A percentile compares a stretch with the other conserved stretches of the same genome.
Evolutionary conservation across 1,140 invertebrate species (phyloP).

Genomic region (Drosophila paulistorum): DNA sequence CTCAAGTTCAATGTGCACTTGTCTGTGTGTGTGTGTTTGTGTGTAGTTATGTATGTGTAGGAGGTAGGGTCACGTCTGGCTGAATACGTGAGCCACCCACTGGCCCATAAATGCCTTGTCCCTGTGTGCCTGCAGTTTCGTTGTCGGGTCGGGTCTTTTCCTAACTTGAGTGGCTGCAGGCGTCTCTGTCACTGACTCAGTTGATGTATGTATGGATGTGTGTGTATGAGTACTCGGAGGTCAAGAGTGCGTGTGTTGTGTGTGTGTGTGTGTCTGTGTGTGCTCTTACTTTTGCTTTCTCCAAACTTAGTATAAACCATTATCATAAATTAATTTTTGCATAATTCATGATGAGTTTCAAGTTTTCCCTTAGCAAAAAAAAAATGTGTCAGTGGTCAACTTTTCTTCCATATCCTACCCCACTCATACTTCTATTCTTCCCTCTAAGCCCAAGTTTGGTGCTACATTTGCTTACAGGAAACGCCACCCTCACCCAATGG

Average conservation of each 20-base stretch:
- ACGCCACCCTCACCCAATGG: constrained; percentile 32
- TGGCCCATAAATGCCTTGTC: constrained; percentile 49
- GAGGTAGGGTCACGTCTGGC: background rate
- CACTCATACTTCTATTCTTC: background rate
- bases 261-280: constrained; percentile 21
- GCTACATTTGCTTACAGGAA: constrained; percentile 50
- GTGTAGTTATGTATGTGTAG: background rate
- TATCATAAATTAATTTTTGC: constrained; percentile 60
- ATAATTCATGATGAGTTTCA: constrained; percentile 45
- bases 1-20: constrained; percentile 78
- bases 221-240: constrained; percentile 17
- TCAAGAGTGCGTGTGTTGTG: constrained; percentile 28
- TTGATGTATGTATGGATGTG: constrained; percentile 30
- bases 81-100: constrained; percentile 50
- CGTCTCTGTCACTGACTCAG: constrained; percentile 41
- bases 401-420: constrained; percentile 20
- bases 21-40: constrained; percentile 4
- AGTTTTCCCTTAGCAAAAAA: background rate
- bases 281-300: constrained; percentile 50
- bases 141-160: constrained; percentile 22
- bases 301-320: constrained; percentile 27
- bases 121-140: constrained; percentile 29
- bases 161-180: constrained; percentile 48
- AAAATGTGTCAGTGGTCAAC: constrained; percentile 51
- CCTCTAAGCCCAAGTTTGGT: background rate